phyloP scores from a whole-genome alignment of 2,888 invertebrate genomes.

The Apotomis betuletana region DNA sequence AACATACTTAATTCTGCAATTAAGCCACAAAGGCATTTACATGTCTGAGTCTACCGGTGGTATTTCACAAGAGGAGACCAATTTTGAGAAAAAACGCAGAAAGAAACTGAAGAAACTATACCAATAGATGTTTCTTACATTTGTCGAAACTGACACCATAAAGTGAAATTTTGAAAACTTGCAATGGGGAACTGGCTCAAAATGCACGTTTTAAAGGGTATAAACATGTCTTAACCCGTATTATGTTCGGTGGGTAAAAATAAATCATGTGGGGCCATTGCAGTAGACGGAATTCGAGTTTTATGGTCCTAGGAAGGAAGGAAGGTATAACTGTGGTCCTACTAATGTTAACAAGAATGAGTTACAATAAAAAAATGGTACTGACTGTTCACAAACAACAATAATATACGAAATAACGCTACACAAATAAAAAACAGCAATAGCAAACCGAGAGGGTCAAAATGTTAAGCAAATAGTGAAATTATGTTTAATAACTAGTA shows the following conservation, averaged over 20 bases:
- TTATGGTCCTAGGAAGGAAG: slow-evolving; percentile 57
- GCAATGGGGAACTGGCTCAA: slow-evolving; percentile 17
- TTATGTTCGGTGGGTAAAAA: slow-evolving; percentile 57
- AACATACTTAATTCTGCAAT: too few species aligned
- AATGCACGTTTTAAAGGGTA: slow-evolving; percentile 34
- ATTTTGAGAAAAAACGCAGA: not conserved
- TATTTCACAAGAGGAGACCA: too few species aligned
- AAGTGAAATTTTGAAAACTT: slow-evolving; percentile 23
- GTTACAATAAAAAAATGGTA: not conserved
- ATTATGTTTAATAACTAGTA: too few species aligned
- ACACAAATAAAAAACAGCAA: too few species aligned
- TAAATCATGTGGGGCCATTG: slow-evolving; percentile 62
- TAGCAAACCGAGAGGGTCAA: too few species aligned
- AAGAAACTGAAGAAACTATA: not conserved
- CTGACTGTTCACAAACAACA: too few species aligned
- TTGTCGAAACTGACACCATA: slow-evolving; percentile 20
- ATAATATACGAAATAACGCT: too few species aligned
- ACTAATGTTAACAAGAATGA: slow-evolving; percentile 37
- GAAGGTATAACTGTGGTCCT: slow-evolving; percentile 50
- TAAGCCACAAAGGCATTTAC: too few species aligned
- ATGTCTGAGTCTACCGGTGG: too few species aligned
- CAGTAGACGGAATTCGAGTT: slow-evolving; percentile 61
- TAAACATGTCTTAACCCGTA: slow-evolving; percentile 52
- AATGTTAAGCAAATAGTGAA: too few species aligned
- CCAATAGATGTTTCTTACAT: slow-evolving; percentile 24